Base-by-base conservation (phyloP, 2,113 vertebrate genomes). In the Polyodon spathula region DNA sequence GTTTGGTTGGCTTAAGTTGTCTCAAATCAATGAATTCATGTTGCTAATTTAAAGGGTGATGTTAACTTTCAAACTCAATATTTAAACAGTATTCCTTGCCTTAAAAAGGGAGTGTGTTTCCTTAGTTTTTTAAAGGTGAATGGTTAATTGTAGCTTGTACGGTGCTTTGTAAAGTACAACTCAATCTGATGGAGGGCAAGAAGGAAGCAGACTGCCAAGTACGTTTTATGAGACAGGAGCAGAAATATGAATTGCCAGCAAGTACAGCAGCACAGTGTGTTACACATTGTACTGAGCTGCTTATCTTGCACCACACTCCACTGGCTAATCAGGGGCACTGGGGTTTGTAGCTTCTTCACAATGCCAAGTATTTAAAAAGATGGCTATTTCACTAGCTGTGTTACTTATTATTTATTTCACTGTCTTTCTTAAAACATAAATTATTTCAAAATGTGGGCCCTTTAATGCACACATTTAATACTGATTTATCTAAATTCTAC, bases 241-340 rank as follows among this genome's bases (percentile, higher is more conserved):
- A 12, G 9, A 7, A 65, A 63, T 11, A 46, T 41, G 48, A 65
- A 16, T 46, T 42, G 51, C 55, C 57, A 69, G 60, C 56, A 27
- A 43, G 40, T 37, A 53, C 37, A 56, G 52, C 10, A 51, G 52
- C 52, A 56, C 4, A 7, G 40, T 59, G 44, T n/a, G 5, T 40
- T 27, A 8, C 53, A 8, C 12, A 9, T 37, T 37, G 12, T 6
- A 17, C 12, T 27, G 6, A 37, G 10, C 15, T 54, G 53, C 27
- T 10, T 27, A 16, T 9, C 53, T 27, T 8, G 4, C 9, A 4
- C 38, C 6, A 53, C n/a, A 11, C 51, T 8, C 7, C 11, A 53
- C 11, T 16, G n/a, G 27, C 9, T 37, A 27, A 54, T 9, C 38
- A n/a, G n/a, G n/a, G n/a, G n/a, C n/a, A n/a, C n/a, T n/a, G n/a